Base-by-base conservation (phyloP, 2,113 vertebrate species). In the Panthera leo region DNA sequence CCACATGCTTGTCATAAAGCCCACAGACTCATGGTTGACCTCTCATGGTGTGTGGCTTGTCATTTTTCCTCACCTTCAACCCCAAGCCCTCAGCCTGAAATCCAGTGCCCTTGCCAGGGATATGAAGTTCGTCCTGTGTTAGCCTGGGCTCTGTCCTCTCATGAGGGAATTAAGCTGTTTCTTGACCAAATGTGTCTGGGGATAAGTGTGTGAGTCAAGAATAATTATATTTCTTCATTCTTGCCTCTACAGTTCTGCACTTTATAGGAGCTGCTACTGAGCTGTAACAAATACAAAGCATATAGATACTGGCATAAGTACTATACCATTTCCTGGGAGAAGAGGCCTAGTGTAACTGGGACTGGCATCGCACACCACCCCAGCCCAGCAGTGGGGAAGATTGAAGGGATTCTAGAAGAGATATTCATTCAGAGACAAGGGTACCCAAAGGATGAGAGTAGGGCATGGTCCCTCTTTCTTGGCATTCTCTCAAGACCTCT, bases 241-340 rank as follows among this genome's bases (percentile, higher is more conserved):
- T 97, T 87, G 88, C 71, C 91, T 98, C 97, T 97, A 45, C 94
- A 83, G 34, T 98, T 98, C 95, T 97, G 85, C 75, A 91, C 16
- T n/a, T 84, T 31, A 19, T 31, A 85, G 36, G 51, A 97, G 96
- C 93, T 97, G 98, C 97, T 61, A 21, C 21, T 98, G 58, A 97
- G 95, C 97, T 97, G 83, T 98, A 98, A 98, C 96, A 98, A 98
- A 98, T 95, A 71, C 95, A 93, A 98, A 97, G 78, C 53, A 83
- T 90, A 96, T 87, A 98, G 97, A 97, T 98, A 96, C 98, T 98
- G 97, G 97, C 95, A 95, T 95, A 98, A 96, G 73, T 98, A 98
- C 87, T 79, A 87, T 98, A 93, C 96, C 97, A 97, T 98, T 98
- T 98, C 34, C 95, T 96, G 95, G 97, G 93, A 96, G 97, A 98